Conservation (phyloP, 2,888 invertebrate genomes). For the Belgica antarctica region DNA sequence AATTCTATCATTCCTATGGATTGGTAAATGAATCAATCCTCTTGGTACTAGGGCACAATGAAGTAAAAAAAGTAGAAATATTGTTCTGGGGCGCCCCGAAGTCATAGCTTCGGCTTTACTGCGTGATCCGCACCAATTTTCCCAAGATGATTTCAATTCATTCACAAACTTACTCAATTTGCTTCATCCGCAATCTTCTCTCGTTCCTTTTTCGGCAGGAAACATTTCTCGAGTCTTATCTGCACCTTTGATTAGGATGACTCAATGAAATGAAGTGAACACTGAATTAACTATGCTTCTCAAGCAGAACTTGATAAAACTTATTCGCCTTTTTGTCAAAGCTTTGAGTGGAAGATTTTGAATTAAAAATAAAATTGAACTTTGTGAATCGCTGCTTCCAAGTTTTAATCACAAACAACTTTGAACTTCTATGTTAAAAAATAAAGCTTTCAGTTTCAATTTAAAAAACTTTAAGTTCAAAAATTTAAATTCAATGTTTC, state of each 20-base stretch:
- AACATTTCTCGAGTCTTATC: background rate
- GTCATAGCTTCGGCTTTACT: background rate
- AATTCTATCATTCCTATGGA: constrained; percentile 43
- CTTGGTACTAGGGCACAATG: constrained; percentile 10
- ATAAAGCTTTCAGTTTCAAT: too few relatives aligned
- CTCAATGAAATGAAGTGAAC: constrained; percentile 12
- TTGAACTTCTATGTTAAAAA: too few relatives aligned
- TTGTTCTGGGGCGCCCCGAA: constrained; percentile 1
- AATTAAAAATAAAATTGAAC: too few relatives aligned
- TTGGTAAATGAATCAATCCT: constrained; percentile 44
- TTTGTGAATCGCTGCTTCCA: too few relatives aligned
- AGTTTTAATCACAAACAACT: too few relatives aligned
- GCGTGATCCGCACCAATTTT: background rate
- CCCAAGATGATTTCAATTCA: constrained; percentile 36
- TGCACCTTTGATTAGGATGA: constrained; percentile 16
- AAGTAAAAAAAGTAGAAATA: constrained; percentile 1
- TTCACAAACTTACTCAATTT: background rate
- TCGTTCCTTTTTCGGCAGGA: too few relatives aligned
- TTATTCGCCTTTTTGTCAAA: constrained; percentile 9
- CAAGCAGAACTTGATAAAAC: background rate
- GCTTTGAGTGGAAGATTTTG: too few relatives aligned
- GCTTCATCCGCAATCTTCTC: constrained; percentile 11
- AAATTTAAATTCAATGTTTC: too few relatives aligned
- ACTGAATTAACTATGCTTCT: background rate
- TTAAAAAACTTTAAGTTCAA: too few relatives aligned